Percentiles rank a stretch among this genome's conserved stretches.
Conservation (phyloP, 1,140 invertebrate genomes). For the Globodera rostochiensis region DNA sequence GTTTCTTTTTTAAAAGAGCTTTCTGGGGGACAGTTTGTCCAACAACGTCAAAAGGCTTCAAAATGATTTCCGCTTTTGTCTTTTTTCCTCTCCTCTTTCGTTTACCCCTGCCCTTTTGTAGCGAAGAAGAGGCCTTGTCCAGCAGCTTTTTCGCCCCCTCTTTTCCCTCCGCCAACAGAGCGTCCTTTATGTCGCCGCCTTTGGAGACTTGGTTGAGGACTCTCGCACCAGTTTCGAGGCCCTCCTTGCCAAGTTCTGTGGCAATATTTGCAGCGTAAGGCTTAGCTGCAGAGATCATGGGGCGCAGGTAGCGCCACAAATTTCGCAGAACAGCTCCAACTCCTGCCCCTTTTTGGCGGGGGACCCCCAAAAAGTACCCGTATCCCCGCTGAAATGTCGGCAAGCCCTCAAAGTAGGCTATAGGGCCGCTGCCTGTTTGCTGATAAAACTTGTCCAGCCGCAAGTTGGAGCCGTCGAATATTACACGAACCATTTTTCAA, state of each 20-base stretch:
- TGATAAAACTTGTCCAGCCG: constrained; percentile 12
- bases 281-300: background rate
- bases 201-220: background rate
- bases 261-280: background rate
- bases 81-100: background rate
- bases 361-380: background rate
- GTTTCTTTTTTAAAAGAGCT: background rate
- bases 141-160: background rate
- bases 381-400: constrained; percentile 16
- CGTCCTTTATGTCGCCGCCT: background rate
- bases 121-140: background rate
- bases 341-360: too few species aligned
- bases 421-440: background rate
- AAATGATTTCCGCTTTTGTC: background rate
- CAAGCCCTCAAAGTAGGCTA: background rate
- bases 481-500: constrained; percentile 28
- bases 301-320: constrained; percentile 12
- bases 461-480: constrained; percentile 23
- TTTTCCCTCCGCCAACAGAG: constrained; percentile 2
- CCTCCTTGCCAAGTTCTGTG: background rate
- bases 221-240: background rate
- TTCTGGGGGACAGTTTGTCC: background rate
- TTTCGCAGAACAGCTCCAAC: constrained; percentile 9
- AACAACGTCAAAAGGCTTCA: background rate
- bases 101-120: background rate